Evolutionary conservation across 1,140 invertebrate genomes (phyloP), one percentile per base, ranked within the genome.

Genomic region (Psilanteris sp.): DNA sequence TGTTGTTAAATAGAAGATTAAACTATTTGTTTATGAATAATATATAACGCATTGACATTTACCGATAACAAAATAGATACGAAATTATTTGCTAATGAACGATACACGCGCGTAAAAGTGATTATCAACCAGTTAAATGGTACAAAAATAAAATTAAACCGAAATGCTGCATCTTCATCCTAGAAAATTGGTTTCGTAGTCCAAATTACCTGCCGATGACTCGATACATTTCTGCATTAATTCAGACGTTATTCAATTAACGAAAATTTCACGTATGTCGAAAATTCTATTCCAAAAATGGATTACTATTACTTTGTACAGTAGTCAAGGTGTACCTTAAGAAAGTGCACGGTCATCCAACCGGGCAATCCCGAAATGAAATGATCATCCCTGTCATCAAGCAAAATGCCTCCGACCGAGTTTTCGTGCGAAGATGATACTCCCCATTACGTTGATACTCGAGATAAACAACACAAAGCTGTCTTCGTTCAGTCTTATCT

Each of bases 261-360:
- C 8, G 4, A 16, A 48, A 57, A 72, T 41, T 57, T 55, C 50
- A 36, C 20, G n/a, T 18, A 3, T 11, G 20, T 57, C 22, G 36
- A 50, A 55, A 54, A 34, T 9, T n/a, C 5, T 27, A 24, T 2
- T 41, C 22, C 5, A 59, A 50, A 64, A 43, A 16, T 27, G 41
- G 32, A 57, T 55, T 20, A 26, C 31, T 4, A 10, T 55, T 64
- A 31, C 64, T 57, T 26, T 7, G 9, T 8, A 22, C 62, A 32
- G 72, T 68, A 68, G 72, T 52, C 67, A 48, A 43, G 66, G 72
- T 54, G 59, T 74, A 61, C 70, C 46, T 66, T 36, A 34, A 44
- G 16, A 79, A 78, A 79, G 31, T 34, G 79, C 71, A 46, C 48
- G 46, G 57, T 82, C 81, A 82, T 82, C 57, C 46, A 14, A 22